Evolutionary conservation across 30 jellyfish, hydroid and myxozoan species (phyloP).

Genomic region (Phacellophora camtschatica): DNA sequence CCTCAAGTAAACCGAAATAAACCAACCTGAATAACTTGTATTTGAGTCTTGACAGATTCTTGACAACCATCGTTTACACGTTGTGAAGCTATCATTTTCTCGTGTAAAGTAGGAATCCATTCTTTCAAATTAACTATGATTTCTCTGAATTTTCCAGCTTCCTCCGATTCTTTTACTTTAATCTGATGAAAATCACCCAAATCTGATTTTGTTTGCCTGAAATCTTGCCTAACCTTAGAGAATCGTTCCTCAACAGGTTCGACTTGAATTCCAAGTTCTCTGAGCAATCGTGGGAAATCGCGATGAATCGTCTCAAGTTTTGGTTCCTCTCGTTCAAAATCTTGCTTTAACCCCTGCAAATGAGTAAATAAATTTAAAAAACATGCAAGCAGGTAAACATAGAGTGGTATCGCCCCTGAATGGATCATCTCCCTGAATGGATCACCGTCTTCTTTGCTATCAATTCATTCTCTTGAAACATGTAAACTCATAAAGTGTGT

Average conservation of each 20-base stretch:
- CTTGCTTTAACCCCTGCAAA: slow-evolving; percentile 69
- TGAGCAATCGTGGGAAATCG: slow-evolving; percentile 68
- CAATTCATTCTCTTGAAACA: no score
- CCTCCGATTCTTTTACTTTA: slow-evolving; percentile 47
- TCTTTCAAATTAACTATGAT: slow-evolving; percentile 55
- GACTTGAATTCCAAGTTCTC: slow-evolving; percentile 79
- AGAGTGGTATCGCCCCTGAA: no score
- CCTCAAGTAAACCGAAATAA: no score
- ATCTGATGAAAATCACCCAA: slow-evolving; percentile 41
- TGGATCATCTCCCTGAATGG: no score
- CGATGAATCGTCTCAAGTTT: slow-evolving; percentile 34
- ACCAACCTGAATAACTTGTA: slow-evolving; percentile 69
- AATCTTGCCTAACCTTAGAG: slow-evolving; percentile 49
- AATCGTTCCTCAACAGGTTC: slow-evolving; percentile 86
- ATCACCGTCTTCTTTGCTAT: no score
- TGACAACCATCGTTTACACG: slow-evolving; percentile 65
- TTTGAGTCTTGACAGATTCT: slow-evolving; percentile 50
- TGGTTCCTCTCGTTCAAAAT: slow-evolving; percentile 66
- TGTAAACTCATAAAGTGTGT: no score
- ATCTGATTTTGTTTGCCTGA: slow-evolving; percentile 56
- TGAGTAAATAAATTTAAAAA: neutral
- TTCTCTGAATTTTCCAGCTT: slow-evolving; percentile 54
- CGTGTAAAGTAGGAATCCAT: slow-evolving; percentile 84
- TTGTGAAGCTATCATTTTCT: slow-evolving; percentile 22
- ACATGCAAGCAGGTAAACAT: neutral